Percentiles rank a stretch among this genome's conserved stretches.
These are phyloP conservation scores for Acrossocheilus wenchowensis DNA, from an alignment of 2,797 vertebrate species.

Conservation along the genomic window DNA sequence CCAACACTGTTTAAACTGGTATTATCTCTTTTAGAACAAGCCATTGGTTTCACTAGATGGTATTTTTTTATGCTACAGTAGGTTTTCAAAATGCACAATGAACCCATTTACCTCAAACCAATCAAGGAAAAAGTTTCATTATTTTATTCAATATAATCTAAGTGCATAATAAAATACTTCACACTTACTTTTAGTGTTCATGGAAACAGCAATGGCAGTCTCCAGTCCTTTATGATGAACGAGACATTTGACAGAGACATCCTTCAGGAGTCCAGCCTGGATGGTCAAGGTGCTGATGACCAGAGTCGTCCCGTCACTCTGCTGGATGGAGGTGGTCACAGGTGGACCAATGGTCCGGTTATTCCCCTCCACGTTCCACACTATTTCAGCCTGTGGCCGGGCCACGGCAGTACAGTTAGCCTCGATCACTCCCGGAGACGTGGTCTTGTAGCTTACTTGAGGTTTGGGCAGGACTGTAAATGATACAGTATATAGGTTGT, in stretches of 20 bases:
- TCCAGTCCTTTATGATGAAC: conserved; percentile 84
- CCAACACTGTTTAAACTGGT: no score
- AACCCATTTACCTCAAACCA: not conserved
- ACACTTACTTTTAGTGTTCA: conserved; percentile 86
- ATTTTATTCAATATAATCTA: not conserved
- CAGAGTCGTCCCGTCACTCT: conserved; percentile 78
- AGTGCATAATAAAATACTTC: not conserved
- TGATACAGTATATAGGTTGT: not conserved
- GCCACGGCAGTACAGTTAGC: conserved; percentile 81
- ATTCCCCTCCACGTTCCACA: conserved; percentile 82
- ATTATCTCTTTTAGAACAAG: no score
- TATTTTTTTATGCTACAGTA: not conserved
- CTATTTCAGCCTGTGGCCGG: conserved; percentile 77
- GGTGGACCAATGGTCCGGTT: conserved; percentile 79
- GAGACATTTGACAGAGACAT: conserved; percentile 82
- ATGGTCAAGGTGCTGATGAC: conserved; percentile 79
- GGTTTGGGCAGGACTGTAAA: conserved; percentile 81
- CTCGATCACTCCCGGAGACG: conserved; percentile 78
- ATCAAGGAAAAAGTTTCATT: not conserved
- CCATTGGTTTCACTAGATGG: no score
- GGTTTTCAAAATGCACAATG: not conserved
- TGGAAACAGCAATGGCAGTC: conserved; percentile 80
- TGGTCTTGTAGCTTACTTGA: conserved; percentile 82
- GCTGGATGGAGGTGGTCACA: conserved; percentile 60
- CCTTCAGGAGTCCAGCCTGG: conserved; percentile 77